These are phyloP conservation scores for Scaptomyza tumidula DNA, from an alignment of 2,888 invertebrate species.

Conservation along the genomic window DNA sequence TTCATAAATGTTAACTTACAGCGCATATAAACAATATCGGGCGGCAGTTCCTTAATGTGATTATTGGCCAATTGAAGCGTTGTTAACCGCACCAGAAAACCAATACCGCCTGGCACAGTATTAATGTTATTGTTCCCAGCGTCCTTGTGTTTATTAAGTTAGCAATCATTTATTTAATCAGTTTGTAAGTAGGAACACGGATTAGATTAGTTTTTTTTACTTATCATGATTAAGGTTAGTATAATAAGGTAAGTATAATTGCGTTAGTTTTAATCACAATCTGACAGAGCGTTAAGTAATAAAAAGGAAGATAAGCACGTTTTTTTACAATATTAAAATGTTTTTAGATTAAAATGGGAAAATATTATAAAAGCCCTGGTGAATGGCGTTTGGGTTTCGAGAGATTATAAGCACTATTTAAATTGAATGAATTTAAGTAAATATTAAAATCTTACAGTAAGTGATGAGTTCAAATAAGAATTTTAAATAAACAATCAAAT, in stretches of 20 bases:
- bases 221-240: conserved; percentile 3
- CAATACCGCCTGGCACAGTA: conserved; percentile 91
- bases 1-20: conserved; percentile 86
- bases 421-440: not conserved
- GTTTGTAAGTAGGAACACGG: conserved; percentile 3
- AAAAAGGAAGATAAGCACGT: not conserved
- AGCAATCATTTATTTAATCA: conserved; percentile 44
- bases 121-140: conserved; percentile 91
- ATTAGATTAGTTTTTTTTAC: conserved; percentile 5
- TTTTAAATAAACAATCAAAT: not conserved
- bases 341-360: no score
- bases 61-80: conserved; percentile 91
- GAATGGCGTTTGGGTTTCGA: not conserved
- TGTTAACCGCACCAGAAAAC: conserved; percentile 91
- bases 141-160: conserved; percentile 86
- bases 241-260: not conserved
- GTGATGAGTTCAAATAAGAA: not conserved
- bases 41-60: conserved; percentile 89
- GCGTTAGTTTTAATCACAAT: not conserved
- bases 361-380: no score
- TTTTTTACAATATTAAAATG: no score
- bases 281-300: not conserved
- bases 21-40: conserved; percentile 92
- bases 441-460: not conserved
- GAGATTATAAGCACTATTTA: not conserved